phyloP scores from a whole-genome alignment of 2,888 invertebrate genomes.

The Eilema caniola region DNA sequence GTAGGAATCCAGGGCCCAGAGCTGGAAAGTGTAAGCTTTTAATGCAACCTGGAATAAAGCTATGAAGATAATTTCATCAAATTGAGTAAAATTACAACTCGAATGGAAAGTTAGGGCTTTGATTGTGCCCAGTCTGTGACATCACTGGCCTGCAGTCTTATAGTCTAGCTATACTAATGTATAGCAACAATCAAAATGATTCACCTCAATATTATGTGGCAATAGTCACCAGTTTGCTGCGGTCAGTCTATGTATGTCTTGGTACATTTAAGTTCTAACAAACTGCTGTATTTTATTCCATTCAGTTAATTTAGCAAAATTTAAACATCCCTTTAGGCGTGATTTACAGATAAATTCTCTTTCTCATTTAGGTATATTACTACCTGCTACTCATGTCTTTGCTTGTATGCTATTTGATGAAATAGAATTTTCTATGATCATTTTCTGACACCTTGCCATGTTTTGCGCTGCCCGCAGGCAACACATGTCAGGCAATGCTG shows the following conservation, averaged over 20 bases:
- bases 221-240: not conserved
- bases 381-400: not conserved
- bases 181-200: not conserved
- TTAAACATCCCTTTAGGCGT: not conserved
- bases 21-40: no score
- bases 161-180: conserved; percentile 9
- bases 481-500: no score
- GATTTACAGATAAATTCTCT: not conserved
- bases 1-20: no score
- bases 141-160: conserved; percentile 9
- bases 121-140: not conserved
- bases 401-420: not conserved
- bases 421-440: not conserved
- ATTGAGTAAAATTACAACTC: no score
- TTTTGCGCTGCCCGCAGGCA: no score
- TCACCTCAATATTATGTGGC: conserved; percentile 9
- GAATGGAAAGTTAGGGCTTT: not conserved
- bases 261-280: not conserved
- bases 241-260: not conserved
- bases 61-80: not conserved
- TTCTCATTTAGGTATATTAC: not conserved
- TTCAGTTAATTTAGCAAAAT: not conserved
- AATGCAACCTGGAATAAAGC: not conserved
- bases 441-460: not conserved
- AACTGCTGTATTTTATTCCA: not conserved